A percentile compares a stretch with the other conserved stretches of the same genome.
Conservation (phyloP, 2,113 vertebrate genomes). For the Pygathrix nemaeus region DNA sequence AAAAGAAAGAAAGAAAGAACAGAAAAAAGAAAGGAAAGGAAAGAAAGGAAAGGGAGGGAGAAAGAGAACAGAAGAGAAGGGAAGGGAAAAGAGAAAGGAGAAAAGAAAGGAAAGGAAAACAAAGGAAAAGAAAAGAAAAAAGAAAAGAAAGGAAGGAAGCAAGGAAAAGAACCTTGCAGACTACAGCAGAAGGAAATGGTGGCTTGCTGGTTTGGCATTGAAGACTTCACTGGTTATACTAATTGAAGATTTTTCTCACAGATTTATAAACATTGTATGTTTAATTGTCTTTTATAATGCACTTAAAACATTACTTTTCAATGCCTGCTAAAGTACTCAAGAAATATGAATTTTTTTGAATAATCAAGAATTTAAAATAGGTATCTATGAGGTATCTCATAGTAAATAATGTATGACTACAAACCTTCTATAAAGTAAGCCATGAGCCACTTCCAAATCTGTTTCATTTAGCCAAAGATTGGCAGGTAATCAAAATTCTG, state of each 20-base stretch:
- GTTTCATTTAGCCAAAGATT: not conserved
- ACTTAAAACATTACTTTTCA: not conserved
- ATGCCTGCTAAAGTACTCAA: not conserved
- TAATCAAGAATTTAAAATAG: not conserved
- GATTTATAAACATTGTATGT: not conserved
- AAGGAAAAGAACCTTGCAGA: not conserved
- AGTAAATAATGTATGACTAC: not conserved
- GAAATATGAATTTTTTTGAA: not conserved
- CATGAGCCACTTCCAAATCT: not conserved
- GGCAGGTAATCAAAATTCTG: not conserved
- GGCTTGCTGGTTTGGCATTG: not conserved
- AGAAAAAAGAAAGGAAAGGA: accelerated
- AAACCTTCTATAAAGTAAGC: not conserved
- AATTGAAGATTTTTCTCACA: not conserved
- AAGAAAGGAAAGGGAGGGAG: too few relatives aligned
- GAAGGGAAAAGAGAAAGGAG: accelerated
- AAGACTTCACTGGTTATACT: not conserved
- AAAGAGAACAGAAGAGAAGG: too few relatives aligned
- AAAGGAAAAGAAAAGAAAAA: too few relatives aligned
- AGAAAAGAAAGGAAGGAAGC: too few relatives aligned
- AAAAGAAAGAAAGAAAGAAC: accelerated
- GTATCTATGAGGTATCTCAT: not conserved
- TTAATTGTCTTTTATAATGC: not conserved
- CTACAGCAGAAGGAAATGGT: not conserved
- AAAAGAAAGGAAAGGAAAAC: too few relatives aligned